Evolutionary conservation across 2,113 vertebrate species (phyloP), one percentile per base, ranked within the genome.

Genomic region (Plotosus lineatus): DNA sequence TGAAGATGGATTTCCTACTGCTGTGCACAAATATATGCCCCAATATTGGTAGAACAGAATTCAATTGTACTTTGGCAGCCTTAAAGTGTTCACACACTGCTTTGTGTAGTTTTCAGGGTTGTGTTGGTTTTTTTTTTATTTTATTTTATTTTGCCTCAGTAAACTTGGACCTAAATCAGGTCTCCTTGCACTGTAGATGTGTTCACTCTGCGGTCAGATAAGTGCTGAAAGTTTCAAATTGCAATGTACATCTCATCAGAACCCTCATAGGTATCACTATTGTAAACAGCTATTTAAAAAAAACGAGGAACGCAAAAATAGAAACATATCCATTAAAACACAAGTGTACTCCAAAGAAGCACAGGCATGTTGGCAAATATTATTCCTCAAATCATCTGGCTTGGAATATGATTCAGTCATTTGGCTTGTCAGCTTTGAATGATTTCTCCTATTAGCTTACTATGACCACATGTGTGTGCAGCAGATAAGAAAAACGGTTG

Each of bases 401-500:
- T 84, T 23, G 51, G 55, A 50, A 50, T 72, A 48, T 72, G n/a
- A 46, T 51, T 23, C 17, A 33, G 65, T 58, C 66, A 61, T 80
- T 79, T 56, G 46, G 51, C 72, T 80, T 84, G 68, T 79, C 72
- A 72, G 75, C 36, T 82, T 75, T 84, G 61, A 86, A 66, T 69
- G 63, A 76, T 79, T n/a, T 75, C 75, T 75, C 60, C 42, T 58
- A 63, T 85, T 77, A 80, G 85, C 84, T 86, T 82, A 82, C 85
- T 82, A n/a, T 7, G 81, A 82, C 86, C 86, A 82, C 75, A 78
- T 56, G 61, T 82, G 82, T 79, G 77, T 78, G 77, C 78, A 69
- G 66, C 38, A 26, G 78, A 77, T 69, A 53, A 84, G 78, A 72
- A 48, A 76, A 61, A 63, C 38, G 82, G 60, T 88, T 93, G 91